Evolutionary conservation across 2,797 vertebrate genomes (phyloP).

Genomic region (Pseudochirops cupreus): DNA sequence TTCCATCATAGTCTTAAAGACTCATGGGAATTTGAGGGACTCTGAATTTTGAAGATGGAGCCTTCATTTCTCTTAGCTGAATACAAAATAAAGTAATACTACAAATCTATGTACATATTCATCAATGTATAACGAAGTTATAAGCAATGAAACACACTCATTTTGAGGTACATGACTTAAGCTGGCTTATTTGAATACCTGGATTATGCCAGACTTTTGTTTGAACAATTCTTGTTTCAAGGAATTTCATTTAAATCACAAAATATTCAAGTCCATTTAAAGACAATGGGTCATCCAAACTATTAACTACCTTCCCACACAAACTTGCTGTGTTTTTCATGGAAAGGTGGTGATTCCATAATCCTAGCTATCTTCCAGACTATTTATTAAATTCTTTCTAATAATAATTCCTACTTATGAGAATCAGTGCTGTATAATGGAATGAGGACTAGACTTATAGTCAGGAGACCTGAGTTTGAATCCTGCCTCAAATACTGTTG

Average conservation of each 20-base stretch:
- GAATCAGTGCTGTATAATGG: not conserved
- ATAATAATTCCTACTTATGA: not conserved
- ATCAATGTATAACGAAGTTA: not conserved
- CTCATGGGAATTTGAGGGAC: slow-evolving; percentile 24
- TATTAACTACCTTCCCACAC: not conserved
- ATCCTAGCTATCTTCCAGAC: not conserved
- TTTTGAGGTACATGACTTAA: not conserved
- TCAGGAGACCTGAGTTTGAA: not conserved
- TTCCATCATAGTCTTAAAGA: not conserved
- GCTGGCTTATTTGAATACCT: not conserved
- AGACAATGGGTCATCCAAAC: not conserved
- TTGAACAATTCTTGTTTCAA: not conserved
- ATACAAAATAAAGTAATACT: not conserved
- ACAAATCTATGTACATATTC: not conserved
- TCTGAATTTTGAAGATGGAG: slow-evolving; percentile 47
- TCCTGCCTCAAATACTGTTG: not conserved
- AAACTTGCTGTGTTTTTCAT: not conserved
- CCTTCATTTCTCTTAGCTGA: not conserved
- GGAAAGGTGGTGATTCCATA: not conserved
- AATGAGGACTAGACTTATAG: not conserved
- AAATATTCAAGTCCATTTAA: not conserved
- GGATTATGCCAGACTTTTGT: not conserved
- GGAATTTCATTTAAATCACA: not conserved
- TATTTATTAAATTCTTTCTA: not conserved
- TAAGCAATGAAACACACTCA: not conserved